phyloP scores from a whole-genome alignment of 2,797 vertebrate genomes.

The Zenarchopterus dispar region DNA sequence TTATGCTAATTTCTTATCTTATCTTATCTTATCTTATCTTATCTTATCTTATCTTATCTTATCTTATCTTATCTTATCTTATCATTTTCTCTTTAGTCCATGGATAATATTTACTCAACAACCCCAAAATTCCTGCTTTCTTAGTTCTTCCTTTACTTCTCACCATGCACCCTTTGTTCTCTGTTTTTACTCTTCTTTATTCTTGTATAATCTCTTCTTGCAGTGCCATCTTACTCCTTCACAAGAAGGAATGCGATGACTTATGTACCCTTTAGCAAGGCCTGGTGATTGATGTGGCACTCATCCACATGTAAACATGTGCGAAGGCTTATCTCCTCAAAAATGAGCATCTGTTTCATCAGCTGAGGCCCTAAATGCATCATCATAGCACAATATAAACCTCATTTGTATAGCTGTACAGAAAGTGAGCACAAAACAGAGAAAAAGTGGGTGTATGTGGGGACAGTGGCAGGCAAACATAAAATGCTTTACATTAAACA shows the following conservation, averaged over 20 bases:
- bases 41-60: not conserved
- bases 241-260: constrained; percentile 3
- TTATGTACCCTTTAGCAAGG: constrained; percentile 17
- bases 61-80: not conserved
- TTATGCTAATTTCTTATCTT: no score
- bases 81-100: not conserved
- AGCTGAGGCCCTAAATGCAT: no score
- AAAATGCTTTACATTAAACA: constrained; percentile 1
- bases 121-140: not conserved
- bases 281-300: no score
- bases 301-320: no score
- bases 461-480: constrained; percentile 3
- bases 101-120: not conserved
- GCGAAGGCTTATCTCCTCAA: no score
- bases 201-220: constrained; percentile 15
- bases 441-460: no score
- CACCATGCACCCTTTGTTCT: constrained; percentile 1
- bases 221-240: no score
- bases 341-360: no score
- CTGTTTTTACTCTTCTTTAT: not conserved
- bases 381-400: no score
- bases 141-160: constrained; percentile 5
- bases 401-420: constrained; percentile 14
- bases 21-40: not conserved
- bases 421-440: not conserved